Percentiles rank a stretch among this genome's conserved stretches.
Conservation (phyloP, 2,888 invertebrate genomes). For the Zaprionus lineosus region DNA sequence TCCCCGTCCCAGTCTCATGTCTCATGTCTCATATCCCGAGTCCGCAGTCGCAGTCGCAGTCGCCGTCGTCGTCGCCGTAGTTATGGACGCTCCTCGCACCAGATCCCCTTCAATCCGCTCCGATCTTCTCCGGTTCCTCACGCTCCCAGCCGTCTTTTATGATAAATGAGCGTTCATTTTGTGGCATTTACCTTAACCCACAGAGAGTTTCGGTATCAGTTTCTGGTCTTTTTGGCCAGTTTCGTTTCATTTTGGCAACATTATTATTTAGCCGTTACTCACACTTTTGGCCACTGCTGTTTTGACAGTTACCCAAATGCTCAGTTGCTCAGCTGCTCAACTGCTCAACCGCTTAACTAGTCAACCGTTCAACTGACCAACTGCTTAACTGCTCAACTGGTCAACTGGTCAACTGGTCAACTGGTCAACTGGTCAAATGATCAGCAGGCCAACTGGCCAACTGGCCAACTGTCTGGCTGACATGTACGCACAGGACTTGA, state of each 20-base stretch:
- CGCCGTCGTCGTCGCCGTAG: too few relatives aligned
- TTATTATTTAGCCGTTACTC: slow-evolving; percentile 77
- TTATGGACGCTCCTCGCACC: too few relatives aligned
- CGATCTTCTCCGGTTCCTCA: neutral
- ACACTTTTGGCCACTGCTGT: slow-evolving; percentile 73
- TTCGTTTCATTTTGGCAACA: slow-evolving; percentile 43
- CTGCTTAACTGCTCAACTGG: too few relatives aligned
- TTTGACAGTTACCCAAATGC: slow-evolving; percentile 64
- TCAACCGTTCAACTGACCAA: too few relatives aligned
- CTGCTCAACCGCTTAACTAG: too few relatives aligned
- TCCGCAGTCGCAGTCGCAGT: neutral
- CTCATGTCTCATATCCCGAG: too few relatives aligned
- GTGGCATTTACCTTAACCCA: slow-evolving; percentile 54
- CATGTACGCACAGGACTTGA: slow-evolving; percentile 40
- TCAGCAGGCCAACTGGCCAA: slow-evolving; percentile 61
- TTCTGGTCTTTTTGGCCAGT: slow-evolving; percentile 15
- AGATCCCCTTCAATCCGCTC: neutral
- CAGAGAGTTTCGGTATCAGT: slow-evolving; percentile 11
- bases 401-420: too few relatives aligned
- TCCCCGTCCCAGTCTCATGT: too few relatives aligned
- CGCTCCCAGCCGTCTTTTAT: slow-evolving; percentile 30
- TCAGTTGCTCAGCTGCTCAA: slow-evolving; percentile 24
- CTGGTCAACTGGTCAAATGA: too few relatives aligned
- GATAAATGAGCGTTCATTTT: slow-evolving; percentile 65
- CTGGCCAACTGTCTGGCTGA: slow-evolving; percentile 37